A percentile compares a stretch with the other conserved stretches of the same genome.
These are phyloP conservation scores for Naso thynnoides DNA, from an alignment of 2,797 vertebrate species.

Conservation along the genomic window DNA sequence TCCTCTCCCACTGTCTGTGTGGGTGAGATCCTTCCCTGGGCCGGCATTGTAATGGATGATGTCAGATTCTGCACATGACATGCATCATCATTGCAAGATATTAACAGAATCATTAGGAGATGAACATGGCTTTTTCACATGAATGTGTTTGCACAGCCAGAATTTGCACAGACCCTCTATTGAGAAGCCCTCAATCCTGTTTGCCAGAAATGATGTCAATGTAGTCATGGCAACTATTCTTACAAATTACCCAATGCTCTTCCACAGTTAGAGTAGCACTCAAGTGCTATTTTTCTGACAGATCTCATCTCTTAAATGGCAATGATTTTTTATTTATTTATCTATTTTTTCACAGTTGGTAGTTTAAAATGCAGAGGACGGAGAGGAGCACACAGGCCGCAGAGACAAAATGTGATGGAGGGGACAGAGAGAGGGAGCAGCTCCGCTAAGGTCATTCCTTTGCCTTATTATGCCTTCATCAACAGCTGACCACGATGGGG, in stretches of 20 bases:
- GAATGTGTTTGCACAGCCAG: conserved; percentile 27
- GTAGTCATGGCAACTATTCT: conserved; percentile 93
- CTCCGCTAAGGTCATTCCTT: conserved; percentile 27
- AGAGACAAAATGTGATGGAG: conserved; percentile 24
- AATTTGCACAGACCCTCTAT: conserved; percentile 80
- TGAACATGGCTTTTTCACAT: conserved; percentile 29
- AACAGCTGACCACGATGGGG: conserved; percentile 49
- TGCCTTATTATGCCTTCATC: conserved; percentile 28
- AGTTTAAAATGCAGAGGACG: conserved; percentile 40
- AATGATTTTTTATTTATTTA: conserved; percentile 28
- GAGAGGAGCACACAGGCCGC: background rate
- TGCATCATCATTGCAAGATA: conserved; percentile 37
- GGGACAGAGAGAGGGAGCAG: conserved; percentile 4
- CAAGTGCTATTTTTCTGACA: conserved; percentile 80
- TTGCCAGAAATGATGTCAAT: conserved; percentile 89
- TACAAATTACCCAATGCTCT: conserved; percentile 85
- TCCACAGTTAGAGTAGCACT: conserved; percentile 85
- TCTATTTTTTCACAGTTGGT: conserved; percentile 11
- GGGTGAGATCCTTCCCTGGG: conserved; percentile 47
- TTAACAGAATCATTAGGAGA: conserved; percentile 26
- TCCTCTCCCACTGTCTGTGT: conserved; percentile 36
- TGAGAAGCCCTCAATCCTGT: conserved; percentile 86
- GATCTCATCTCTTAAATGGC: conserved; percentile 80
- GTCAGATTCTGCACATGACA: conserved; percentile 50
- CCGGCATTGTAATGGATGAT: conserved; percentile 42